Conservation (phyloP, 1,140 invertebrate genomes). For the Drosophila orosa region DNA sequence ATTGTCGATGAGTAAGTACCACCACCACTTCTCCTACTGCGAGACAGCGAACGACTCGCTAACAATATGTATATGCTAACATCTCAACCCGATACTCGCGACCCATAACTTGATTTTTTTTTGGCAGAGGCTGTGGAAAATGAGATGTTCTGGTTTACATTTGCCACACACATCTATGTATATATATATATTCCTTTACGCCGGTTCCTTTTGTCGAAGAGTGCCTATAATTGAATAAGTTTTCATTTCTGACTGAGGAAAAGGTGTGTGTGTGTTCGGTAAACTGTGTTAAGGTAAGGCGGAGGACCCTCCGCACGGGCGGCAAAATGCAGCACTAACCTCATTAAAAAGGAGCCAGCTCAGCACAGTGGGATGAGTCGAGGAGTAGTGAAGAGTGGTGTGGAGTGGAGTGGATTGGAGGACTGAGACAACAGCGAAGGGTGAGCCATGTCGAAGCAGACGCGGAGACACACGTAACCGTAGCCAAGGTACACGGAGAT, state of each 20-base stretch:
- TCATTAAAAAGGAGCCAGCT: slow-evolving; percentile 69
- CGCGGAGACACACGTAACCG: slow-evolving; percentile 21
- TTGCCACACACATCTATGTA: slow-evolving; percentile 11
- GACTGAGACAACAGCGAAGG: slow-evolving; percentile 49
- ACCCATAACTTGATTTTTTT: slow-evolving; percentile 23
- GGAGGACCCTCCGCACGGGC: slow-evolving; percentile 26
- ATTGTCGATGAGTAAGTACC: slow-evolving; percentile 92
- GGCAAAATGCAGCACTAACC: slow-evolving; percentile 68
- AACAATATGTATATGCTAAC: slow-evolving; percentile 68
- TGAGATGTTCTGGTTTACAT: slow-evolving; percentile 46
- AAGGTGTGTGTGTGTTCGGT: slow-evolving; percentile 44
- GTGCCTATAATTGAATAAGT: slow-evolving; percentile 79
- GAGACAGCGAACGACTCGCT: slow-evolving; percentile 11
- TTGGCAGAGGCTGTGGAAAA: slow-evolving; percentile 38
- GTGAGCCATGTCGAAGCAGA: slow-evolving; percentile 36
- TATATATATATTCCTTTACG: slow-evolving; percentile 22
- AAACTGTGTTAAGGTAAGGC: slow-evolving; percentile 67
- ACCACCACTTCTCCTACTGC: background rate
- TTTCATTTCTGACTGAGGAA: slow-evolving; percentile 61
- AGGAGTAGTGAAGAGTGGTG: background rate
- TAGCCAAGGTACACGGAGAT: slow-evolving; percentile 20
- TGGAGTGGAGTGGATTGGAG: background rate
- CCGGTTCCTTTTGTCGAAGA: slow-evolving; percentile 59
- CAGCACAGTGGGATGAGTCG: slow-evolving; percentile 29
- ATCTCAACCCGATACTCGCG: slow-evolving; percentile 56